Evolutionary conservation across 2,113 vertebrate species (phyloP).

Genomic region (Mesembrinibis cayennensis): DNA sequence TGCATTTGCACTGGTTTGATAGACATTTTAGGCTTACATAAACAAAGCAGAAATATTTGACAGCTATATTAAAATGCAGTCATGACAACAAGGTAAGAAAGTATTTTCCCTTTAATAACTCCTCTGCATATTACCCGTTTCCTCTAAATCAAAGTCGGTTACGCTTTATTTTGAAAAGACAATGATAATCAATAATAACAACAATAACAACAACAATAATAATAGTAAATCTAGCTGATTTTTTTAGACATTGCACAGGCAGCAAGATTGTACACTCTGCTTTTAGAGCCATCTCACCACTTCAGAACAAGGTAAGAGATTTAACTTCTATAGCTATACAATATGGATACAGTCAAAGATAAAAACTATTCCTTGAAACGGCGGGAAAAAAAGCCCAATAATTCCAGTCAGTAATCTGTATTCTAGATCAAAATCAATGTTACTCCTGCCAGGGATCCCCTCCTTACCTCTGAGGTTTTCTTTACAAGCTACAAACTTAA

Average conservation of each 20-base stretch:
- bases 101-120: constrained; percentile 35
- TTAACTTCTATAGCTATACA: constrained; percentile 9
- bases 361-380: constrained; percentile 28
- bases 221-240: neutral
- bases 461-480: constrained; percentile 34
- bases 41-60: constrained; percentile 38
- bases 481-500: constrained; percentile 61
- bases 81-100: constrained; percentile 48
- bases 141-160: constrained; percentile 6
- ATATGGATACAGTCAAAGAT: constrained; percentile 31
- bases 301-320: neutral
- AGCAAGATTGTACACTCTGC: neutral
- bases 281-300: neutral
- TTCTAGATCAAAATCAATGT: constrained; percentile 55
- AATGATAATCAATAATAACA: neutral
- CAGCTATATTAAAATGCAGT: constrained; percentile 14
- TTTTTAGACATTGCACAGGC: constrained; percentile 43
- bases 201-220: neutral
- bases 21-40: constrained; percentile 59
- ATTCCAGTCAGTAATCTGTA: constrained; percentile 35
- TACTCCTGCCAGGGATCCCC: neutral
- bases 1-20: constrained; percentile 41
- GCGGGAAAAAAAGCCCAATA: neutral
- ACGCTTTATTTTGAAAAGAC: constrained; percentile 52
- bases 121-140: neutral